Conservation (phyloP, 2,113 vertebrate species). For the Lophius piscatorius region DNA sequence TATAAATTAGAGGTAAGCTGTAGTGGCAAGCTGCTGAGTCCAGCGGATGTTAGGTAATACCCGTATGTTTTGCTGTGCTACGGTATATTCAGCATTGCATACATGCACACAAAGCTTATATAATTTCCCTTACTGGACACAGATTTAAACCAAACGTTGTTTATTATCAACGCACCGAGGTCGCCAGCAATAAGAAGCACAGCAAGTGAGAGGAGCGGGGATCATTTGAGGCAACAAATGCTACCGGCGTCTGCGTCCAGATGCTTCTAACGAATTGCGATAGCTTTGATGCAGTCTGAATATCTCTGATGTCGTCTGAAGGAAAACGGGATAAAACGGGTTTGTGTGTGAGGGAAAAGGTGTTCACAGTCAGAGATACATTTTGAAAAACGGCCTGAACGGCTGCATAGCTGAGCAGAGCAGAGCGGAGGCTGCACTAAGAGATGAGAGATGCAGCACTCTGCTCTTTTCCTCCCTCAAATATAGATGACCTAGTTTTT, state of each 20-base stretch:
- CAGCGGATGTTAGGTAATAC: constrained; percentile 55
- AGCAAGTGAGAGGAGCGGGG: constrained; percentile 4
- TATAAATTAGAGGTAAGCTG: constrained; percentile 67
- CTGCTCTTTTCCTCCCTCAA: constrained; percentile 53
- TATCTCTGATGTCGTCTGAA: constrained; percentile 16
- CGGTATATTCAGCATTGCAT: constrained; percentile 7
- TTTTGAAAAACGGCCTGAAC: constrained; percentile 29
- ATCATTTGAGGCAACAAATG: constrained; percentile 48
- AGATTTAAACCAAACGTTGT: constrained; percentile 3
- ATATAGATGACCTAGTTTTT: constrained; percentile 74
- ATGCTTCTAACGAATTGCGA: constrained; percentile 4
- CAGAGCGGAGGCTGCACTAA: constrained; percentile 44
- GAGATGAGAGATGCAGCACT: constrained; percentile 60
- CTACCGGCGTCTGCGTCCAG: neutral
- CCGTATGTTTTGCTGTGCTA: constrained; percentile 22
- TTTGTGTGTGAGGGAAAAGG: constrained; percentile 20
- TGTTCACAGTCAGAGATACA: constrained; percentile 21
- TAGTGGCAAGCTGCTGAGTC: constrained; percentile 54
- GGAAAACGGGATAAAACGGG: constrained; percentile 16
- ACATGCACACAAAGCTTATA: constrained; percentile 6
- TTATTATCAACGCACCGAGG: neutral
- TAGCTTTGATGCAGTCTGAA: constrained; percentile 7
- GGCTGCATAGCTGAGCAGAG: constrained; percentile 41
- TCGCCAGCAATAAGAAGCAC: neutral
- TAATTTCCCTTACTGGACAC: constrained; percentile 6